Evolutionary conservation across 2,797 vertebrate genomes (phyloP).

Genomic region (Ptychadena robeensis): DNA sequence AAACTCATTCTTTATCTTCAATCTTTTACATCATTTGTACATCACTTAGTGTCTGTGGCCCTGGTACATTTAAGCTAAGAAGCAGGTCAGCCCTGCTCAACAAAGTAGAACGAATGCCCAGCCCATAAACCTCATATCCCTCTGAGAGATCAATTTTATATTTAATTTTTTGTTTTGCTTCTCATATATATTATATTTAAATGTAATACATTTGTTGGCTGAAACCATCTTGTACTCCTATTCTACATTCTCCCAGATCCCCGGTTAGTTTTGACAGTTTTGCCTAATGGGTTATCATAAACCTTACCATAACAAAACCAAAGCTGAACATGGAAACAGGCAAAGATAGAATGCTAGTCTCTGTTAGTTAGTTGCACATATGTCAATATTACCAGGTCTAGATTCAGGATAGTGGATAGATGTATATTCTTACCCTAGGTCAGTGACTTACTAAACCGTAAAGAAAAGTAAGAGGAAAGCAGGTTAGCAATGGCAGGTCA

Average conservation of each 20-base stretch:
- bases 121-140: not conserved
- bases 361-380: too few relatives aligned
- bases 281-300: too few relatives aligned
- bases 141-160: not conserved
- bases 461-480: too few relatives aligned
- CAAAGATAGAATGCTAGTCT: too few relatives aligned
- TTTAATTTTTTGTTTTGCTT: not conserved
- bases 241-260: not conserved
- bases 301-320: too few relatives aligned
- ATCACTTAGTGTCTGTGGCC: constrained; percentile 4
- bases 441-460: too few relatives aligned
- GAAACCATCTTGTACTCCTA: not conserved
- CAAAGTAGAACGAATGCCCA: not conserved
- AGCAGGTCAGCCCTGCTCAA: constrained; percentile 7
- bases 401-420: too few relatives aligned
- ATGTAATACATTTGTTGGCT: not conserved
- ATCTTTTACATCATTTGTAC: not conserved
- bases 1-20: constrained; percentile 55
- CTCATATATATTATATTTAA: not conserved
- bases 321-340: too few relatives aligned
- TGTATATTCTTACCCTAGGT: too few relatives aligned
- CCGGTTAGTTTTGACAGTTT: too few relatives aligned
- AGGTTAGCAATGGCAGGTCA: too few relatives aligned
- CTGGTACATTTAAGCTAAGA: not conserved
- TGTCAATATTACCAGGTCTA: too few relatives aligned